phyloP scores from a whole-genome alignment of 1,140 invertebrate genomes.

The Oreohelix idahoensis region DNA sequence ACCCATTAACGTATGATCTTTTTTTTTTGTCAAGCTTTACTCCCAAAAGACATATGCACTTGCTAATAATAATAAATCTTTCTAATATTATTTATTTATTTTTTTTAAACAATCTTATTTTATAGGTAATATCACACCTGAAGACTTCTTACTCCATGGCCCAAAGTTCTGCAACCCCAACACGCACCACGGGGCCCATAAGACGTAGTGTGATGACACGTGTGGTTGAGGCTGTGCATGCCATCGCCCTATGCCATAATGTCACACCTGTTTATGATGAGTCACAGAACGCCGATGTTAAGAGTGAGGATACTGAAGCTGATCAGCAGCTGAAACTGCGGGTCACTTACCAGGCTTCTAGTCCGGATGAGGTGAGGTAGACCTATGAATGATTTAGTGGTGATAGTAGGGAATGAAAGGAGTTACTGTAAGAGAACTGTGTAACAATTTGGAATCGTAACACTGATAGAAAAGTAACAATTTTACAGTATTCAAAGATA shows the following conservation, averaged over 20 bases:
- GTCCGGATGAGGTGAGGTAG: constrained; percentile 90
- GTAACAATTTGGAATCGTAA: too few species aligned
- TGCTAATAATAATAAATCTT: too few species aligned
- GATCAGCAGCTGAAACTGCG: constrained; percentile 68
- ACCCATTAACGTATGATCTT: too few species aligned
- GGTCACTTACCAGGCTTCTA: constrained; percentile 88
- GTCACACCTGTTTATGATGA: constrained; percentile 96
- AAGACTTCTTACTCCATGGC: constrained; percentile 60
- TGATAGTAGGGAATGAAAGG: too few species aligned
- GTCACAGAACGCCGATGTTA: constrained; percentile 59
- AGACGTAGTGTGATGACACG: constrained; percentile 80
- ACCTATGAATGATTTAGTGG: too few species aligned
- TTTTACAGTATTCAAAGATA: too few species aligned
- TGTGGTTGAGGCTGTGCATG: constrained; percentile 91
- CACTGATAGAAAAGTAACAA: too few species aligned
- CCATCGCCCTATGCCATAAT: constrained; percentile 97
- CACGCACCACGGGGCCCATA: constrained; percentile 59
- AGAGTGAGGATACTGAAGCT: constrained; percentile 67
- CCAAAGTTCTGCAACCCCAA: constrained; percentile 45
- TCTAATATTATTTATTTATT: too few species aligned
- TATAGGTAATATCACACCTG: constrained; percentile 63
- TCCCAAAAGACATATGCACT: too few species aligned
- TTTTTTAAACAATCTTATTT: too few species aligned
- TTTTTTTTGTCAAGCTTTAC: too few species aligned
- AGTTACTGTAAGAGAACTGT: too few species aligned